phyloP scores from a whole-genome alignment of 1,140 invertebrate species.

The Brachionus rotundiformis region DNA sequence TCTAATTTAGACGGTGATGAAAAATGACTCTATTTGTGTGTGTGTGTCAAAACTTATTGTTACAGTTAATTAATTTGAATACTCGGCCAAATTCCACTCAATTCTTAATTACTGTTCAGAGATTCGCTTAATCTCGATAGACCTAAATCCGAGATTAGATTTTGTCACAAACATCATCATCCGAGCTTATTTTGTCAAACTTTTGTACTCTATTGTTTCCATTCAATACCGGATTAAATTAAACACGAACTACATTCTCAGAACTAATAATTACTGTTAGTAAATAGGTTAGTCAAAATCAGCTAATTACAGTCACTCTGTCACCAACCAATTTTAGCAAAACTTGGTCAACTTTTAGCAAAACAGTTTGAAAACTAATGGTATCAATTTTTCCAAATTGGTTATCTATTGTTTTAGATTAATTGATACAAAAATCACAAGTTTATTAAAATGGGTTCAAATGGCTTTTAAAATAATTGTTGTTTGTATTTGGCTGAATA shows the following conservation, averaged over 20 bases:
- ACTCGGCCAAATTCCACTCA: slow-evolving; percentile 33
- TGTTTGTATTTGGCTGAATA: too few relatives aligned
- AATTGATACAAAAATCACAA: too few relatives aligned
- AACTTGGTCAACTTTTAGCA: background rate
- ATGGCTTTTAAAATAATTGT: too few relatives aligned
- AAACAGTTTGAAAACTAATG: too few relatives aligned
- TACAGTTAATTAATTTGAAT: slow-evolving; percentile 45
- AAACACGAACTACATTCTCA: slow-evolving; percentile 27
- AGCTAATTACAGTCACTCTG: background rate
- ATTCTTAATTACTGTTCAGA: slow-evolving; percentile 18
- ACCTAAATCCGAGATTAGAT: slow-evolving; percentile 29
- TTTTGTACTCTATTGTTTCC: slow-evolving; percentile 24
- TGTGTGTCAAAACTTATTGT: slow-evolving; percentile 24
- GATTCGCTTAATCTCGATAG: background rate
- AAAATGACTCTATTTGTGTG: slow-evolving; percentile 11
- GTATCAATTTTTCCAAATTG: too few relatives aligned
- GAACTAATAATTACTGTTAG: slow-evolving; percentile 13
- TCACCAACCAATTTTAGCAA: background rate
- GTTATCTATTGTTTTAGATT: too few relatives aligned
- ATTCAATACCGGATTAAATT: slow-evolving; percentile 33
- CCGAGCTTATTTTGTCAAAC: slow-evolving; percentile 10
- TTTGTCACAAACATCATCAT: slow-evolving; percentile 45
- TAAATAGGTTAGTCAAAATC: background rate
- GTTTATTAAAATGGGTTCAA: too few relatives aligned
- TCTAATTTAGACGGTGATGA: slow-evolving; percentile 8